These are phyloP conservation scores for Oophaga pumilio DNA, from an alignment of 2,113 vertebrate species.

Conservation along the genomic window DNA sequence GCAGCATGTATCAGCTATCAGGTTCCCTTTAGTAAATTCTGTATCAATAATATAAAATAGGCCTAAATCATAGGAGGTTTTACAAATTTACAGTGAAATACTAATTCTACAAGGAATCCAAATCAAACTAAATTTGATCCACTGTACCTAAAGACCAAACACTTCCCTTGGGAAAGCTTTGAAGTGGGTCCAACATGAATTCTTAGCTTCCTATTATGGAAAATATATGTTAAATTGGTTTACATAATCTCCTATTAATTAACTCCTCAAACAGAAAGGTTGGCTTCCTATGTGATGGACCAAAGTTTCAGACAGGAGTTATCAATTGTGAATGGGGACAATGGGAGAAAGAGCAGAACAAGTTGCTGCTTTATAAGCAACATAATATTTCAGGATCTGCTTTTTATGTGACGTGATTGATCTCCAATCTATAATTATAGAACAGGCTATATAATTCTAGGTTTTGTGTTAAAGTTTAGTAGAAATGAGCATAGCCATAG, in stretches of 20 bases:
- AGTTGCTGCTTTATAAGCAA: no score
- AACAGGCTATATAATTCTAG: not conserved
- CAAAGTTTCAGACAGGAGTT: no score
- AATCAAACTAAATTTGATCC: not conserved
- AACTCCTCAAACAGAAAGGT: no score
- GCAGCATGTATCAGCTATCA: no score
- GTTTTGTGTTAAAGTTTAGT: not conserved
- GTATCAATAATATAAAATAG: not conserved
- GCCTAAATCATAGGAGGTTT: not conserved
- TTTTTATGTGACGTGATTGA: not conserved
- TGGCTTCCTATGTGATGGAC: no score
- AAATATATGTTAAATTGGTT: not conserved
- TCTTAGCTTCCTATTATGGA: not conserved
- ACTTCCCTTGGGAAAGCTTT: not conserved
- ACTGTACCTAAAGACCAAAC: not conserved
- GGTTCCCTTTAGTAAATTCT: not conserved
- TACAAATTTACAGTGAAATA: not conserved
- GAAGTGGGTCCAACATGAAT: not conserved
- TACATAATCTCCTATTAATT: not conserved
- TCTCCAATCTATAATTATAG: not conserved
- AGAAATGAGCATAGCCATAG: conserved; percentile 2
- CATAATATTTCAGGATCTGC: not conserved
- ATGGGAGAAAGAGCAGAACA: no score
- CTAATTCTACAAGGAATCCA: not conserved
- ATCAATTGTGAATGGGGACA: no score